Percentiles rank a stretch among this genome's conserved stretches.
These are phyloP conservation scores for Pituophis catenifer DNA, from an alignment of 2,113 vertebrate species.

Conservation along the genomic window DNA sequence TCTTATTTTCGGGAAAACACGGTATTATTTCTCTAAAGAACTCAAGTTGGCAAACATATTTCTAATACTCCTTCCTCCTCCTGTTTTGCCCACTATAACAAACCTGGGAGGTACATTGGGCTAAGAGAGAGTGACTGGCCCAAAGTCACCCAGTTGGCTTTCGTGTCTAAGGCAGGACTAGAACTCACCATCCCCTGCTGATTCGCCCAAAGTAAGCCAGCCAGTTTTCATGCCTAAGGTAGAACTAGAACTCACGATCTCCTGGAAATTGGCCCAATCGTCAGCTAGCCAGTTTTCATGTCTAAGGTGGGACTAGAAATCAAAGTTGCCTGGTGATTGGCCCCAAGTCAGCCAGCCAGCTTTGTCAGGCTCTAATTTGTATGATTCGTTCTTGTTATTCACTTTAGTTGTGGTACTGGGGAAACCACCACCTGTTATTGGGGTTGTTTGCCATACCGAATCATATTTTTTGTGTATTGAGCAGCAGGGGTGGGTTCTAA, in stretches of 20 bases:
- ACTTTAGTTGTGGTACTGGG: not conserved
- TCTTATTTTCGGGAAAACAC: too few species aligned
- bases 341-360: not conserved
- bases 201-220: too few species aligned
- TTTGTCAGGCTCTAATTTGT: not conserved
- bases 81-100: not conserved
- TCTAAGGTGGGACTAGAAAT: not conserved
- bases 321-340: not conserved
- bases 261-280: not conserved
- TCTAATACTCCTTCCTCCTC: not conserved
- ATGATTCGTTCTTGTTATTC: not conserved
- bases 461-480: not conserved
- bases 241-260: too few species aligned
- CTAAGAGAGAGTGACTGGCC: not conserved
- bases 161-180: not conserved
- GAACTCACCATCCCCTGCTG: too few species aligned
- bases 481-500: not conserved
- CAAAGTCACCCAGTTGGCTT: not conserved
- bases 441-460: not conserved
- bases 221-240: too few species aligned
- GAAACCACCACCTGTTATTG: not conserved
- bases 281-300: not conserved
- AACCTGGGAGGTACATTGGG: too few species aligned
- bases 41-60: not conserved
- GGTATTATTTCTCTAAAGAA: not conserved